Percentiles rank a stretch among this genome's conserved stretches.
phyloP scores from a whole-genome alignment of 2,113 vertebrate genomes.

The Notarius quadriscutis region DNA sequence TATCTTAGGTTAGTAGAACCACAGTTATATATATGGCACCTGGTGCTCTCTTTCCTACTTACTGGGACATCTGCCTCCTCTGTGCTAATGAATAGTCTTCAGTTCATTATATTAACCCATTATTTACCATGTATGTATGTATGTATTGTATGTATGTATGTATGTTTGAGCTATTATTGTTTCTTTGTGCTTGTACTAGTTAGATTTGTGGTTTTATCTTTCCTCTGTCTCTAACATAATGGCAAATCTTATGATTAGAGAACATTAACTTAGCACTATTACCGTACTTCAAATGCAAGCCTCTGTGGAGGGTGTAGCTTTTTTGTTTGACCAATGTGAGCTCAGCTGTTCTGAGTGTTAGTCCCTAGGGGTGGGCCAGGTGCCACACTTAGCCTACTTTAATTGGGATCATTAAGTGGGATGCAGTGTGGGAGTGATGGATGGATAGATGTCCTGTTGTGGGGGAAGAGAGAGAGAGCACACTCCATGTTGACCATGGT shows the following conservation, averaged over 20 bases:
- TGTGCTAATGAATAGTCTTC: background rate
- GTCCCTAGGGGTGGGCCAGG: constrained; percentile 45
- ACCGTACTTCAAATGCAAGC: background rate
- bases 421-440: constrained; percentile 55
- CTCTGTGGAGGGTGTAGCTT: background rate
- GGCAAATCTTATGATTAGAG: background rate
- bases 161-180: background rate
- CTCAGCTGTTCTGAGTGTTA: constrained; percentile 43
- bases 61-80: background rate
- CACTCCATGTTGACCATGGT: constrained; percentile 57
- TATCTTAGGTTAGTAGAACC: background rate
- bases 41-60: background rate
- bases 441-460: constrained; percentile 62
- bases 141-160: background rate
- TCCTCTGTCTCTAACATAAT: background rate
- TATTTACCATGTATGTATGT: background rate
- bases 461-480: constrained; percentile 20
- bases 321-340: constrained; percentile 33
- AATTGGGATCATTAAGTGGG: constrained; percentile 56
- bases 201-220: no score
- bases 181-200: background rate
- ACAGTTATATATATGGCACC: background rate
- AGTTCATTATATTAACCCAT: background rate
- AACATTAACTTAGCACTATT: background rate
- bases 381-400: constrained; percentile 50